Conservation (phyloP, 2,113 vertebrate genomes). For the Mus pahari region DNA sequence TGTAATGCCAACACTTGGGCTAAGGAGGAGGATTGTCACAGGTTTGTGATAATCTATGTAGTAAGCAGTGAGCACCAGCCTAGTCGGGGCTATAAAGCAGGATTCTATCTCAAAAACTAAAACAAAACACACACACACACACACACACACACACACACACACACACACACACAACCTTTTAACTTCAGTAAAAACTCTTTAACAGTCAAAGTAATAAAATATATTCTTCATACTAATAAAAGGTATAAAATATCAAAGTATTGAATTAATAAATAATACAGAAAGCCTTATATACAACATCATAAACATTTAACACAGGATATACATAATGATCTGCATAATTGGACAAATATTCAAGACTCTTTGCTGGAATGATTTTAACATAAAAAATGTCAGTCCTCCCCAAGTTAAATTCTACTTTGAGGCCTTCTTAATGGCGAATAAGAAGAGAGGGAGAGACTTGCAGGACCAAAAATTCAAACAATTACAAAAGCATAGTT, state of each 20-base stretch:
- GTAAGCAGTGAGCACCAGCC: too few species aligned
- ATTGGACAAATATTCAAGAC: neutral
- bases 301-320: neutral
- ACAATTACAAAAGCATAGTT: neutral
- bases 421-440: neutral
- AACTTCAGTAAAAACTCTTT: neutral
- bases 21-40: too few species aligned
- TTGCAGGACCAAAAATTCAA: neutral
- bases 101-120: too few species aligned
- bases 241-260: neutral
- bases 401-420: neutral
- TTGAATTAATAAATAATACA: neutral
- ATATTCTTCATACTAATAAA: neutral
- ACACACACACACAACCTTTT: neutral
- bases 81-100: too few species aligned
- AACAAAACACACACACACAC: too few species aligned
- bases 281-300: neutral
- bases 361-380: neutral
- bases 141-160: too few species aligned
- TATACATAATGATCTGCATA: neutral
- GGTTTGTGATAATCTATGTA: too few species aligned
- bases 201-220: neutral
- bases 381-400: too few species aligned
- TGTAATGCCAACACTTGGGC: too few species aligned
- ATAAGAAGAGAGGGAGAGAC: neutral